Evolutionary conservation across 2,797 vertebrate genomes (phyloP), one percentile per base, ranked within the genome.

Genomic region (Melopsittacus undulatus): DNA sequence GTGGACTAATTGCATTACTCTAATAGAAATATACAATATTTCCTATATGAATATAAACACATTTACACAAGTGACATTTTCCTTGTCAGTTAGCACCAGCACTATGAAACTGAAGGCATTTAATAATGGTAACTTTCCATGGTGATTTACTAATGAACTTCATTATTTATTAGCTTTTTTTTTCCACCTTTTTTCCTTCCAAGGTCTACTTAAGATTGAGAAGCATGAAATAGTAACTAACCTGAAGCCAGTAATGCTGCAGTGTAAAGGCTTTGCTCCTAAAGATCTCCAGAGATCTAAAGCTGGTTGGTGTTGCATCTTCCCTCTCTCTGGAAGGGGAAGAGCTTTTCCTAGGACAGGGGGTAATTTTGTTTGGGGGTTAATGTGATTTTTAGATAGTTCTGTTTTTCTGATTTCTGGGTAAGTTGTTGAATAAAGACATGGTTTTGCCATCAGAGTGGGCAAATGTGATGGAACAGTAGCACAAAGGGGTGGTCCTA

Each of bases 71-170:
- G 30, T 63, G 70, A 48, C 9, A 5, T 38, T 82, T 79, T 34
- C 11, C 20, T 77, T 96, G 70, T 82, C 20, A 24, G 46, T 90
- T 74, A 63, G 14, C 43, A 78, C n/a, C 46, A 40, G 10, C 10
- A 4, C 15, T 64, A 5, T 77, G 63, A 76, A 89, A 63, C 59
- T 3, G 3, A 82, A 81, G 54, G 49, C 20, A n/a, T 76, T 90
- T 86, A 78, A 74, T 94, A 79, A 52, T 87, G 48, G 74, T 90
- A 77, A 52, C 57, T 89, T 89, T 83, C 73, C 26, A 9, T 3
- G 9, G 29, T 57, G 68, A 67, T 68, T 77, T 86, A n/a, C 66
- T 92, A 88, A 86, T 90, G 62, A 94, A 56, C 30, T 90, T 9
- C 82, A 56, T 81, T 86, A 74, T 89, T 89, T 93, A 89, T 87